These are phyloP conservation scores for Cercopithecus neglectus DNA, from an alignment of 2,797 vertebrate genomes.

Conservation along the genomic window DNA sequence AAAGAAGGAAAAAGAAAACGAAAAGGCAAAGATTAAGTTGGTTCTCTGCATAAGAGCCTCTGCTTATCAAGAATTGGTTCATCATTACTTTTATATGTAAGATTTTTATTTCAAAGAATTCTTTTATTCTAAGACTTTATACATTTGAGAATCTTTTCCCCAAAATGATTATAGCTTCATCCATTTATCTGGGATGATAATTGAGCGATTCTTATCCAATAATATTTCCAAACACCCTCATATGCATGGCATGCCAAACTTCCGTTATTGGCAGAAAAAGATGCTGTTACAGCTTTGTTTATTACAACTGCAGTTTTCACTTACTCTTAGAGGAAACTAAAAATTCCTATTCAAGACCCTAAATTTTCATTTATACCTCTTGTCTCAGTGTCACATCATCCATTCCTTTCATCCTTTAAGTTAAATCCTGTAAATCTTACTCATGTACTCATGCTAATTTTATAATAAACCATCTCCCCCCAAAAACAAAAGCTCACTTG, in stretches of 20 bases:
- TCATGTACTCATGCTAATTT: background rate
- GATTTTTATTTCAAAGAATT: background rate
- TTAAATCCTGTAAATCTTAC: background rate
- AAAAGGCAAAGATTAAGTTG: background rate
- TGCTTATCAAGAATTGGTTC: background rate
- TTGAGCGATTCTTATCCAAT: background rate
- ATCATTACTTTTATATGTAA: background rate
- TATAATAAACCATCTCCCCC: background rate
- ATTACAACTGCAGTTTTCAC: background rate
- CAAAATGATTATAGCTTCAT: background rate
- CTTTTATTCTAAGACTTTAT: background rate
- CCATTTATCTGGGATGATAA: background rate
- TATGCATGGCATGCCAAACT: background rate
- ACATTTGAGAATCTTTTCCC: background rate
- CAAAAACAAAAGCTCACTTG: background rate
- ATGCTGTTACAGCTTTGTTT: background rate
- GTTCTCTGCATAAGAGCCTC: background rate
- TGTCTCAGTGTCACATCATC: background rate
- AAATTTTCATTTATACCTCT: background rate
- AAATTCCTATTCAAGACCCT: background rate
- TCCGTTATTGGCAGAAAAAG: background rate
- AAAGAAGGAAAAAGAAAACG: background rate
- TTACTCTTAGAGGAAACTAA: background rate
- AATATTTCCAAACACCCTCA: background rate
- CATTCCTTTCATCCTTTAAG: background rate